Base-by-base conservation (phyloP, 2,797 vertebrate species). In the Parotocinclus haroldoi region DNA sequence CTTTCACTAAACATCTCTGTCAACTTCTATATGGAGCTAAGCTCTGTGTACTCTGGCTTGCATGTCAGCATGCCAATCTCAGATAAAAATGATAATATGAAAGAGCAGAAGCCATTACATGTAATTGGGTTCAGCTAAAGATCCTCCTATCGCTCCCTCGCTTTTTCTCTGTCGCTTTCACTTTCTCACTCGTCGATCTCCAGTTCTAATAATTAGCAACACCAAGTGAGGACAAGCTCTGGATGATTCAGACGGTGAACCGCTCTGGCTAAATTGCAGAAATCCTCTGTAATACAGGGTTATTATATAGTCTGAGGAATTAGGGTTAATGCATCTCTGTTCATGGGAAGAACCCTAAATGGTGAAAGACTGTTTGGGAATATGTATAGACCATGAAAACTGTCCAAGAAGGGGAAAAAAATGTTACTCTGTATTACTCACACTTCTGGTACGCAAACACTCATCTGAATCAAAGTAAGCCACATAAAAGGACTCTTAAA, bases 31-130 rank as follows among this genome's bases (percentile, higher is more conserved):
- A 70, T 37, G 64, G 27, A 46, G 45, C 57, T 42, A 39, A 19
- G 7, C 52, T 56, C 73, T 73, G 54, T 40, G 46, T 48, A 71
- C 42, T 63, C 67, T 52, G 78, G 46, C 65, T 66, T 9, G 36
- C 73, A 75, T 84, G 83, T 86, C 80, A 65, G 69, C 80, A 81
- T 79, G 80, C 81, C 84, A 85, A 87, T 84, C 81, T 79, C 56
- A 46, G 71, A 80, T 80, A 79, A 74, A 80, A 68, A 62, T 42
- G 42, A 49, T 53, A 75, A 60, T 55, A 68, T 62, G 64, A 67
- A 67, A 69, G 62, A 63, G 75, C 80, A 78, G 74, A 67, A 78
- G 78, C 53, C 58, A 68, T 63, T 75, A 67, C 63, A 62, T 55
- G 48, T 55, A 68, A 67, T 40, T 48, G 66, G n/a, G 75, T 74